Evolutionary conservation across 2,113 vertebrate species (phyloP), one percentile per base, ranked within the genome.

Genomic region (Natator depressus): DNA sequence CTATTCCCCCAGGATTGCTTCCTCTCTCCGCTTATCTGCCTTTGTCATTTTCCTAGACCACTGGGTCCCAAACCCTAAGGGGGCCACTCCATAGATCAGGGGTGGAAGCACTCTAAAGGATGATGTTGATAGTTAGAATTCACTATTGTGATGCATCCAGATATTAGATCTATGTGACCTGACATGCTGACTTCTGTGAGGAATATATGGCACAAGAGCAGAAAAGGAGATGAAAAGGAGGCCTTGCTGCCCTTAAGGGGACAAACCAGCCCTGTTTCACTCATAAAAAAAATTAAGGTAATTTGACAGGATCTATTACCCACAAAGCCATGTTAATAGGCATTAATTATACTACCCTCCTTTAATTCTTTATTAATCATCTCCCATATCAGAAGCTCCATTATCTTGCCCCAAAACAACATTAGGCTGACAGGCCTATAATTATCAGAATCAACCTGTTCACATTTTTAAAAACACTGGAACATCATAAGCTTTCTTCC

Each of bases 121-220:
- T 19, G 19, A 25, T 19, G 46, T 16, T 35, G 47, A 84, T 53
- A 82, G 82, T 13, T 6, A n/a, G n/a, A 24, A 93, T n/a, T 25
- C 87, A 20, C 69, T 69, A 47, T 14, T 35, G 22, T 17, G 75
- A 78, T 1, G 0, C 72, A 14, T 0, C 3, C 2, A 79, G 54
- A 13, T 59, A 80, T 3, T 19, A 4, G 59, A 90, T 13, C 13
- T 42, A 1, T 17, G 84, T n/a, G 27, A 8, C 20, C 38, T 14
- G 42, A 84, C 51, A 0, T 88, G 46, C 53, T 65, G 59, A 62
- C 85, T 75, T 84, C 69, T 75, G 59, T 29, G 31, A 89, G 1
- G 2, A 51, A 65, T 47, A 79, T 16, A 5, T 2, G 19, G 2
- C 25, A 59, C 27, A 29, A 14, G 84, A 88, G 75, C 51, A 17